Percentiles rank a stretch among this genome's conserved stretches.
phyloP scores from a whole-genome alignment of 1,140 invertebrate species.

The Zeugodacus cucurbitae region DNA sequence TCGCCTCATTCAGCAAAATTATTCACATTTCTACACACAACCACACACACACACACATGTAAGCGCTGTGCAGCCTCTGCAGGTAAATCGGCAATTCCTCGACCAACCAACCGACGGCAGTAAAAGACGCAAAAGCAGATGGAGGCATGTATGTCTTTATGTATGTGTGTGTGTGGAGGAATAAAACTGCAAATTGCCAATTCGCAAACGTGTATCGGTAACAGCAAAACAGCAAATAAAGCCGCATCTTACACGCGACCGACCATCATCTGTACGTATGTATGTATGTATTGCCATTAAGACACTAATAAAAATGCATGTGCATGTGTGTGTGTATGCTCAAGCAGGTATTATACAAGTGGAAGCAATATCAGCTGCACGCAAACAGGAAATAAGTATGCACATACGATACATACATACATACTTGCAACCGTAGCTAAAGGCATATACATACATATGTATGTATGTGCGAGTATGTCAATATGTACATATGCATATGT shows the following conservation, averaged over 20 bases:
- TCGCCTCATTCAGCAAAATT: background rate
- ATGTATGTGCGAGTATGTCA: no score
- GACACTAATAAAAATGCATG: no score
- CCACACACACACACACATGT: background rate
- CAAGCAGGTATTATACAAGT: background rate
- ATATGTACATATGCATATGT: background rate
- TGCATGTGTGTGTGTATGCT: background rate
- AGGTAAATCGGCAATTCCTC: background rate
- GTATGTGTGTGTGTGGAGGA: no score
- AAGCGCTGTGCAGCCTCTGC: background rate
- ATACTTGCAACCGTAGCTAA: background rate
- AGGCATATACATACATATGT: background rate
- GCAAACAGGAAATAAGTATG: constrained; percentile 25
- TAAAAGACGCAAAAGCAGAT: background rate
- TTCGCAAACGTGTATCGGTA: background rate
- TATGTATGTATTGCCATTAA: background rate
- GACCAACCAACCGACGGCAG: background rate
- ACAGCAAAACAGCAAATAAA: background rate
- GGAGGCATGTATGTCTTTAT: no score
- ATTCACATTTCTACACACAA: no score
- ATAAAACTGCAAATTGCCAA: background rate
- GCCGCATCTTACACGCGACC: background rate
- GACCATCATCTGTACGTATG: background rate
- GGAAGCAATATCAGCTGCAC: background rate
- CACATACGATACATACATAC: background rate